These are phyloP conservation scores for Chroicocephalus ridibundus DNA, from an alignment of 2,113 vertebrate species.

Conservation along the genomic window DNA sequence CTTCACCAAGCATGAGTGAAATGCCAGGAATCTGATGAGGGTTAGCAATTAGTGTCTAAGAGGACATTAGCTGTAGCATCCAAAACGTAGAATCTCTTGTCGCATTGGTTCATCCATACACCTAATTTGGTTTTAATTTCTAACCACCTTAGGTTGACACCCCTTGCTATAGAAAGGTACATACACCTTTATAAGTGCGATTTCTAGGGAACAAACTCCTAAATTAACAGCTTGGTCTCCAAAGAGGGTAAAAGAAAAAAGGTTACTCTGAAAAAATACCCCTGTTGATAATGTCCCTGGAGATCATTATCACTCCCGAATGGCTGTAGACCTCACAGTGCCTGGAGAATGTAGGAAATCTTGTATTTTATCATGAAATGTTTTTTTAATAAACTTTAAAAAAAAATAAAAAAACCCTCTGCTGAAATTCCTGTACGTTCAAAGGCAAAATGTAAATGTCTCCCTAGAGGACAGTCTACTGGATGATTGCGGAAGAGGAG, in stretches of 20 bases:
- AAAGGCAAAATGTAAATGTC: slow-evolving; percentile 3
- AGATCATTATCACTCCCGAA: not conserved
- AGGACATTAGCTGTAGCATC: not conserved
- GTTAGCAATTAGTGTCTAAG: not conserved
- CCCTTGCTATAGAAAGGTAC: not conserved
- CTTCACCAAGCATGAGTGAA: not conserved
- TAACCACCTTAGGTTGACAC: not conserved
- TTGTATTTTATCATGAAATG: not conserved
- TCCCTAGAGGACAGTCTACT: slow-evolving; percentile 12
- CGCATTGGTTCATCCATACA: not conserved
- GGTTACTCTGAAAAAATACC: not conserved
- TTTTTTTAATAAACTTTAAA: not conserved
- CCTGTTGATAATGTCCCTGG: not conserved
- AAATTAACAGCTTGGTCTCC: not conserved
- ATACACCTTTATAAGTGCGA: not conserved
- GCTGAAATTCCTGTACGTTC: not conserved
- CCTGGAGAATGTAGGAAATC: not conserved
- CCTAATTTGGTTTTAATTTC: not conserved
- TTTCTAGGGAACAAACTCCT: not conserved
- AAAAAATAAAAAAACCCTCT: not conserved
- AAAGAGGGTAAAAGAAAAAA: not conserved
- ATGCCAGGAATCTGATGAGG: not conserved
- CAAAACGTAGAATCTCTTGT: not conserved
- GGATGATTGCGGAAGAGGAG: not conserved
- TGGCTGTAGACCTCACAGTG: not conserved